A percentile compares a stretch with the other conserved stretches of the same genome.
Conservation (phyloP, 1,140 invertebrate species). For the Brachionus rubens region DNA sequence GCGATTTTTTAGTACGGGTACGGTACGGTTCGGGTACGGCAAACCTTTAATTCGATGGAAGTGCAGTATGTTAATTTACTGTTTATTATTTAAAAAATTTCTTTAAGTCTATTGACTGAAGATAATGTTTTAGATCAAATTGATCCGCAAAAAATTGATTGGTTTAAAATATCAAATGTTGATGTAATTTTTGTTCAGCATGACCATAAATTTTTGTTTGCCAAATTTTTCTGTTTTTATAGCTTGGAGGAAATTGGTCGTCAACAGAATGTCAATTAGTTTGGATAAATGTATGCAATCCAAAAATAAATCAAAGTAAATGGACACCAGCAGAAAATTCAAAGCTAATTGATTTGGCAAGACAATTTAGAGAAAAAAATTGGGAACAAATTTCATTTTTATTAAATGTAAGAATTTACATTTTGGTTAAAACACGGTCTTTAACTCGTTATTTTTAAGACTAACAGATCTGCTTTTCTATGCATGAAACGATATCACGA, state of each 20-base stretch:
- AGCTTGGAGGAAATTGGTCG: constrained; percentile 31
- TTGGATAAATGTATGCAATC: constrained; percentile 43
- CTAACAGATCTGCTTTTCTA: constrained; percentile 33
- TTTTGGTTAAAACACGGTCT: no score
- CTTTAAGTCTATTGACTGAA: not conserved
- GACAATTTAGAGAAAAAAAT: constrained; percentile 38
- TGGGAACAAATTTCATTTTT: constrained; percentile 13
- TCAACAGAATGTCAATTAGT: constrained; percentile 17
- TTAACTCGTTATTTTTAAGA: not conserved
- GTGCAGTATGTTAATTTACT: not conserved
- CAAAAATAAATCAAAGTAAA: constrained; percentile 42
- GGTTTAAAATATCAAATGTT: constrained; percentile 41
- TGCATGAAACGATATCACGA: constrained; percentile 46
- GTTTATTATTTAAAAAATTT: not conserved
- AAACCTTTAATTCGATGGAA: no score
- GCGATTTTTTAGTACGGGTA: no score
- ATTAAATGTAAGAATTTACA: constrained; percentile 1
- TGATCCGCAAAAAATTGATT: constrained; percentile 22
- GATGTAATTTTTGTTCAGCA: not conserved
- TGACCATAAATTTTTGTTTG: not conserved
- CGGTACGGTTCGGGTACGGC: no score
- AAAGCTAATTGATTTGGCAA: constrained; percentile 24
- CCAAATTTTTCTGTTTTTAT: not conserved
- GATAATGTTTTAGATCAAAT: constrained; percentile 38
- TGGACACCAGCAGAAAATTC: constrained; percentile 25